Evolutionary conservation across 2,113 vertebrate genomes (phyloP).

Genomic region (Myotis yumanensis): DNA sequence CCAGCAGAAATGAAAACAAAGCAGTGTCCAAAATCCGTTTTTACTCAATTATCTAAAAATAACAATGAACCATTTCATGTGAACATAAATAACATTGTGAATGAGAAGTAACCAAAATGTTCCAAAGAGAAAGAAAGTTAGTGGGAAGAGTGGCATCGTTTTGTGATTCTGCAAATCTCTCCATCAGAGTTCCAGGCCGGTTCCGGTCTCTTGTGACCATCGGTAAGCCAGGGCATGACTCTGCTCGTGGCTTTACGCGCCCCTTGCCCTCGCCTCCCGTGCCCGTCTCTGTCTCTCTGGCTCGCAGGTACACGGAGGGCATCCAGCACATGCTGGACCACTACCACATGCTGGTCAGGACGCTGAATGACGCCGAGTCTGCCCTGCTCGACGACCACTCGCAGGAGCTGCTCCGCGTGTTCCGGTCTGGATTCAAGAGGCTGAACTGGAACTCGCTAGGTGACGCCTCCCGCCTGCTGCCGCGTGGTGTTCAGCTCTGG

Average conservation of each 20-base stretch:
- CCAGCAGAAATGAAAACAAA: not conserved
- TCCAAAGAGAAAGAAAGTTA: not conserved
- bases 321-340: slow-evolving; percentile 84
- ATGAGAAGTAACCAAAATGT: not conserved
- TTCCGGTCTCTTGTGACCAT: not conserved
- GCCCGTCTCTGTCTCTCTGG: no score
- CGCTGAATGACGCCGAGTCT: slow-evolving; percentile 85
- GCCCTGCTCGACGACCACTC: slow-evolving; percentile 87
- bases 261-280: accelerated
- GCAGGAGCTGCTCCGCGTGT: slow-evolving; percentile 81
- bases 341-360: slow-evolving; percentile 85
- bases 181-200: accelerated
- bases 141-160: not conserved
- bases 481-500: accelerated
- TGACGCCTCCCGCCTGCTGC: slow-evolving; percentile 58
- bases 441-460: slow-evolving; percentile 93
- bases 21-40: not conserved
- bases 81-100: not conserved
- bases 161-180: not conserved
- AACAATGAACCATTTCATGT: not conserved
- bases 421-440: slow-evolving; percentile 87
- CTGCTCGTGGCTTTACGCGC: no score
- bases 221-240: accelerated
- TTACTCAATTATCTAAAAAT: not conserved
- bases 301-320: slow-evolving; percentile 82